phyloP scores from a whole-genome alignment of 2,797 vertebrate species.

The Hemitrygon akajei region DNA sequence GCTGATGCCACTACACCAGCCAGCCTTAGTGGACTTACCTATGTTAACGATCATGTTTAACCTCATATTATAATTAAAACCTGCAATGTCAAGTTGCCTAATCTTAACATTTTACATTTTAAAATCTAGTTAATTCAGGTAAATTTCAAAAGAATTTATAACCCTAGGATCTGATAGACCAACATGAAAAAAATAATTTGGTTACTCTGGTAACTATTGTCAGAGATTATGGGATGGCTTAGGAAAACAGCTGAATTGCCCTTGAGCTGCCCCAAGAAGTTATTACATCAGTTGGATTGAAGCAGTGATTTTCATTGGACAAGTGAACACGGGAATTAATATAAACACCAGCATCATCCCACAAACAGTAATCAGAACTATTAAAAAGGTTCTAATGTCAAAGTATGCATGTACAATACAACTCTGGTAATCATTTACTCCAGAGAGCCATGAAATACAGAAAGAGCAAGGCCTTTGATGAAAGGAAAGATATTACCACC shows the following conservation, averaged over 20 bases:
- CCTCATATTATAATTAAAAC: too few relatives aligned
- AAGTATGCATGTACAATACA: too few relatives aligned
- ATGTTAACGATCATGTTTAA: neutral
- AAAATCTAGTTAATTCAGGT: too few relatives aligned
- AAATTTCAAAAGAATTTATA: neutral
- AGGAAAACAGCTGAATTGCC: neutral
- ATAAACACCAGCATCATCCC: neutral
- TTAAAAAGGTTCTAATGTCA: too few relatives aligned
- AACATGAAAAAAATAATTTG: neutral
- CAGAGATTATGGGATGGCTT: too few relatives aligned
- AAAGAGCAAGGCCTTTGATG: too few relatives aligned
- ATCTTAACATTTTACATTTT: neutral
- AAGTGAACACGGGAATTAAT: neutral
- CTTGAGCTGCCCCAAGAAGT: neutral
- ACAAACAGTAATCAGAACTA: neutral
- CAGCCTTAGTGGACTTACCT: neutral
- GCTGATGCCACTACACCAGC: too few relatives aligned
- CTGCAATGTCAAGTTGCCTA: neutral
- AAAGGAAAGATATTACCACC: too few relatives aligned
- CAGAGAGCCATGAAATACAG: too few relatives aligned
- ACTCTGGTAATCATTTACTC: too few relatives aligned
- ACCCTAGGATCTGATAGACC: neutral
- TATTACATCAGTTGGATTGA: neutral
- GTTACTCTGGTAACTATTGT: neutral
- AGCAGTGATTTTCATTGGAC: neutral